Percentiles rank a stretch among this genome's conserved stretches.
Evolutionary conservation across 2,113 vertebrate genomes (phyloP).

Genomic region (Gallinago jamesoni): DNA sequence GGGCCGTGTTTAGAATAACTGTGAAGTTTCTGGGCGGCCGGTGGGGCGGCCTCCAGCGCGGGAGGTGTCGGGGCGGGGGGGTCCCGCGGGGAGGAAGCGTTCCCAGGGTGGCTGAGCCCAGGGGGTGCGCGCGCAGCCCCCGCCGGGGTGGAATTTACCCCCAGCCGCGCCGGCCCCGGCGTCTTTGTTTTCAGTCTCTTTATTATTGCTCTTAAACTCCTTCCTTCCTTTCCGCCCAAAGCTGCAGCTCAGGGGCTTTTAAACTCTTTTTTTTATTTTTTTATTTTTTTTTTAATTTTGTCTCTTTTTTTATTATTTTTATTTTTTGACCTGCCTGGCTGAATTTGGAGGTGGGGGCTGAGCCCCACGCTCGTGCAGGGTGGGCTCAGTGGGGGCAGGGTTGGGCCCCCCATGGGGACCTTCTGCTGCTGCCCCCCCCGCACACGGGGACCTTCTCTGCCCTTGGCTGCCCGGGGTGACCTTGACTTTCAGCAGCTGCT

Average conservation of each 20-base stretch:
- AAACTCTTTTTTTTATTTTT: neutral
- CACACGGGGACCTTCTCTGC: neutral
- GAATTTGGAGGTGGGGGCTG: neutral
- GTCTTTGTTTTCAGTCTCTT: constrained; percentile 54
- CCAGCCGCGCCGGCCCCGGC: constrained; percentile 47
- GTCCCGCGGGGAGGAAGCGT: neutral
- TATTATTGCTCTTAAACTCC: neutral
- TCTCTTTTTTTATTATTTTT: neutral
- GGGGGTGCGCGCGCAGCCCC: constrained; percentile 3
- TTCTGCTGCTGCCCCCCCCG: neutral
- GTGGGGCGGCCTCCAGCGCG: neutral
- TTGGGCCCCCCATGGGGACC: neutral
- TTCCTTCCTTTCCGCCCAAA: neutral
- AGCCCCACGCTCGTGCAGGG: fast-evolving
- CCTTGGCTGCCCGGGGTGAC: neutral
- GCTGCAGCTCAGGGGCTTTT: neutral
- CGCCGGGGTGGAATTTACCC: constrained; percentile 66
- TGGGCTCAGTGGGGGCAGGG: neutral
- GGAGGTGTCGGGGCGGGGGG: neutral
- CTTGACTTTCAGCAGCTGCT: constrained; percentile 20
- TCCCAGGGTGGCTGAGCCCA: constrained; percentile 1
- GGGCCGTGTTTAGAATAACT: neutral
- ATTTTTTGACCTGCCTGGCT: neutral
- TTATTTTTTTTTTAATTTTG: neutral
- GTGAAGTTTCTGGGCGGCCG: neutral